Evolutionary conservation across 1,140 invertebrate species (phyloP).

Genomic region (Semibalanus balanoides): DNA sequence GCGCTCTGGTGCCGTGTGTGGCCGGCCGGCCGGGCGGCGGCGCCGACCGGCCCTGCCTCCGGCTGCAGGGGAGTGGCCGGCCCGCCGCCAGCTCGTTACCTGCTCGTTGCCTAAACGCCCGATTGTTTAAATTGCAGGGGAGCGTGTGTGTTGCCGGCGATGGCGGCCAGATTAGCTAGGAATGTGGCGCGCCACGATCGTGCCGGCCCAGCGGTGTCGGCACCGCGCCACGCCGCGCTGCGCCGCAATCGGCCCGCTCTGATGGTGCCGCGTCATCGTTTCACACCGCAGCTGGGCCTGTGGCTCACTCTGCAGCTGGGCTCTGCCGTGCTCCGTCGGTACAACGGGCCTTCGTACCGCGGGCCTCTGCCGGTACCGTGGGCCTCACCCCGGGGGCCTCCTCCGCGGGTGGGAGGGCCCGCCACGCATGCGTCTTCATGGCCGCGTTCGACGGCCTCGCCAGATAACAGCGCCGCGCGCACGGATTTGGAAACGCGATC

Average conservation of each 20-base stretch:
- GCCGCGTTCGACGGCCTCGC: background rate
- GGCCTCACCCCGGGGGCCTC: too few species aligned
- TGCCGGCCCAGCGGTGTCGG: too few species aligned
- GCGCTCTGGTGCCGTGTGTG: too few species aligned
- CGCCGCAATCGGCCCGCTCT: background rate
- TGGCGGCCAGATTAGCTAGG: background rate
- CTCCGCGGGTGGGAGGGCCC: background rate
- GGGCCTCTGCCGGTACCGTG: too few species aligned
- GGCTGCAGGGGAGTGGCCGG: background rate
- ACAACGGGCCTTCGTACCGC: too few species aligned
- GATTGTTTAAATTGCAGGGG: conserved; percentile 2
- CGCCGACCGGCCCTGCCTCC: too few species aligned
- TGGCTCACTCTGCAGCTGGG: too few species aligned
- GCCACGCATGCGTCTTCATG: background rate
- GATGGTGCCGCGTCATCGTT: background rate
- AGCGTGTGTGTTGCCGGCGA: conserved; percentile 1
- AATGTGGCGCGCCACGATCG: background rate
- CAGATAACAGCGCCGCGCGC: background rate
- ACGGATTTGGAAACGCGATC: background rate
- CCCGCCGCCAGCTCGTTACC: background rate
- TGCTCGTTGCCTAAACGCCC: background rate
- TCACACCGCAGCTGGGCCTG: too few species aligned
- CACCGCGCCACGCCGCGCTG: background rate
- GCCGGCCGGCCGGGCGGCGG: too few species aligned
- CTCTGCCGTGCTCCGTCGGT: background rate